Conservation (phyloP, 1,140 invertebrate species). For the Littorina saxatilis region DNA sequence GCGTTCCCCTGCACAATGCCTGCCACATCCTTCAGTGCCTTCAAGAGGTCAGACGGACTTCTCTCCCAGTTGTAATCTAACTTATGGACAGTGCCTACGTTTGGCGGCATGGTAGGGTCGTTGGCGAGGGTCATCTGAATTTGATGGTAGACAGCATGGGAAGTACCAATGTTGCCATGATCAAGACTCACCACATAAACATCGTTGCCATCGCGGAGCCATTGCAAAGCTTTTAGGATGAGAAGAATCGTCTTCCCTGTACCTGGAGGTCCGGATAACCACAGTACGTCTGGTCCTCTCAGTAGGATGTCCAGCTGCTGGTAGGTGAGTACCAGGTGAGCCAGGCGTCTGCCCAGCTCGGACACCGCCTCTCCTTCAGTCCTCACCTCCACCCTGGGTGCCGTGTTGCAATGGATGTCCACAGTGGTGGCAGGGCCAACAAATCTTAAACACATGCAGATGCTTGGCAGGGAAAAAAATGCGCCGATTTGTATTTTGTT, state of each 20-base stretch:
- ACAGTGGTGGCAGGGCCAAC: neutral
- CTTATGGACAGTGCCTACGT: too few species aligned
- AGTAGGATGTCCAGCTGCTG: neutral
- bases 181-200: constrained; percentile 1
- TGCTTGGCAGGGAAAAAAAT: too few species aligned
- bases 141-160: neutral
- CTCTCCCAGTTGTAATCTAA: too few species aligned
- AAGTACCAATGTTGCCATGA: neutral
- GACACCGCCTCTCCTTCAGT: neutral
- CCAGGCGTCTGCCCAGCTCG: neutral
- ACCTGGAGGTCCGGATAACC: neutral
- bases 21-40: too few species aligned
- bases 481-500: too few species aligned
- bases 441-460: neutral
- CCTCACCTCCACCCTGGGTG: constrained; percentile 8
- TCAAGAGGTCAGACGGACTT: too few species aligned
- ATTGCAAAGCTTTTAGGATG: neutral
- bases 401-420: neutral
- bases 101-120: too few species aligned
- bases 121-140: neutral
- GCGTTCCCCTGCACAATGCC: too few species aligned
- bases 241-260: constrained; percentile 5
- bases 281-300: neutral
- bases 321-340: neutral
- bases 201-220: neutral